Conservation (phyloP, 2,797 vertebrate species). For the Phalloptychus januarius region DNA sequence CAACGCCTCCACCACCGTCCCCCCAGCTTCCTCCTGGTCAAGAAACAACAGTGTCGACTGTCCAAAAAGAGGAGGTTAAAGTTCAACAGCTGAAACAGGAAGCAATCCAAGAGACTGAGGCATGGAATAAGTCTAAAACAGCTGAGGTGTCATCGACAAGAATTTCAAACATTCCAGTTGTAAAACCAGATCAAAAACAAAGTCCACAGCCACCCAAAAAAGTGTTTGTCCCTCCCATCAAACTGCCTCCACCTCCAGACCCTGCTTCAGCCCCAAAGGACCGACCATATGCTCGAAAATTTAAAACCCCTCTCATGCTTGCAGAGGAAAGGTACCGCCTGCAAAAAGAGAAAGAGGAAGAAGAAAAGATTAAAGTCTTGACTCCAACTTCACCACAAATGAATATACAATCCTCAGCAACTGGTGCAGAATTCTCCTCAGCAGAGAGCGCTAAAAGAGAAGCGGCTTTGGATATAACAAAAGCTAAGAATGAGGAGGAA, state of each 20-base stretch:
- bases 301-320: conserved; percentile 95
- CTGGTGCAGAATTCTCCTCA: conserved; percentile 21
- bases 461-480: conserved; percentile 28
- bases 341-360: conserved; percentile 82
- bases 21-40: conserved; percentile 54
- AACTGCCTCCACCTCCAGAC: conserved; percentile 81
- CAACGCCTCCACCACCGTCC: conserved; percentile 47
- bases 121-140: conserved; percentile 52
- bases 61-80: conserved; percentile 41
- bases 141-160: conserved; percentile 39
- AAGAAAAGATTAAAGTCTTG: conserved; percentile 71
- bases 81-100: conserved; percentile 61
- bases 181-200: conserved; percentile 67
- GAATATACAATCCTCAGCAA: conserved; percentile 19
- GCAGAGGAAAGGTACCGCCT: conserved; percentile 90
- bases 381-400: conserved; percentile 69
- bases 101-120: conserved; percentile 51
- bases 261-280: conserved; percentile 61
- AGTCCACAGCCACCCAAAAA: conserved; percentile 69
- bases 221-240: conserved; percentile 76
- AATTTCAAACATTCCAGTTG: conserved; percentile 47
- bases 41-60: conserved; percentile 30
- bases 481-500: conserved; percentile 46
- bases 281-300: conserved; percentile 85
- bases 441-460: conserved; percentile 40